These are phyloP conservation scores for Crotalus horridus DNA, from an alignment of 2,113 vertebrate species.

Conservation along the genomic window DNA sequence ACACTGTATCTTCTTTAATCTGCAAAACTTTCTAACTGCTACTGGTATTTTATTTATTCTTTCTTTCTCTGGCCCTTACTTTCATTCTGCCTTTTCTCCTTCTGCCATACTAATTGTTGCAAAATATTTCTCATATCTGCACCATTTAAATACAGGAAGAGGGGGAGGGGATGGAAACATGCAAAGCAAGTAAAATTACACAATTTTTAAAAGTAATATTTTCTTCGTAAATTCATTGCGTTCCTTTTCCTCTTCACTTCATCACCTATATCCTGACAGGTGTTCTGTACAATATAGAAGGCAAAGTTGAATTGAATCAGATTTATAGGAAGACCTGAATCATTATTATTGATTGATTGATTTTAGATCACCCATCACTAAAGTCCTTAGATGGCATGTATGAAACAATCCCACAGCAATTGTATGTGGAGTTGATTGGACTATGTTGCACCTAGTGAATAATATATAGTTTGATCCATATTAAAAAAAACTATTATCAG, in stretches of 20 bases:
- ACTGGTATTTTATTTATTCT: neutral
- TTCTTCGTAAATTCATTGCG: neutral
- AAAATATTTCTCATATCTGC: neutral
- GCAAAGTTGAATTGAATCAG: neutral
- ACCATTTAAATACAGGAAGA: neutral
- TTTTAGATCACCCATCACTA: neutral
- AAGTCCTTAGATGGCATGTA: neutral
- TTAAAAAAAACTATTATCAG: constrained; percentile 48
- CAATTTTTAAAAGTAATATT: neutral
- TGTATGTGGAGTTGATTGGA: neutral
- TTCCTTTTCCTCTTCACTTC: neutral
- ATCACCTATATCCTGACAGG: neutral
- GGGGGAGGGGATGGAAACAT: neutral
- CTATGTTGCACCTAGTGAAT: neutral
- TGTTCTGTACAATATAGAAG: neutral
- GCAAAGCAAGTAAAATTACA: neutral
- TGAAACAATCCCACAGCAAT: neutral
- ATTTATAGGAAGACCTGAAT: neutral
- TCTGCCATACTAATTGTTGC: neutral
- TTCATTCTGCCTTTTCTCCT: neutral
- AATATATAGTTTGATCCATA: neutral
- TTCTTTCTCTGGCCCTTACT: neutral
- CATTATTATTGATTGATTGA: neutral
- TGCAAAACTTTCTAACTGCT: neutral
- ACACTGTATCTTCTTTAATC: neutral